phyloP scores from a whole-genome alignment of 2,113 vertebrate genomes.

The Alethe diademata region DNA sequence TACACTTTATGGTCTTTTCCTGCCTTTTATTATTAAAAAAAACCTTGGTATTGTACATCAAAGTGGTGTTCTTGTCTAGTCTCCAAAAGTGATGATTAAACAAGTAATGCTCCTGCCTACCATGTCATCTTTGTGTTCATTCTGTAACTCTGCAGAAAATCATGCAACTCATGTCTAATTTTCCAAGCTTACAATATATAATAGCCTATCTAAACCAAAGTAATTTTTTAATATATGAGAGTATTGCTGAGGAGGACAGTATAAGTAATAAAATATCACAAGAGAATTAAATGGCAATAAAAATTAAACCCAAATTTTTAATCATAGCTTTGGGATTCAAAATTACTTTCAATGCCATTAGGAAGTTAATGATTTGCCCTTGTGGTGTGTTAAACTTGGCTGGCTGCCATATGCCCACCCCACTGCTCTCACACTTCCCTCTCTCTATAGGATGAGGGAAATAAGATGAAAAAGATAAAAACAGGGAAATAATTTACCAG shows the following conservation, averaged over 20 bases:
- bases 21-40: neutral
- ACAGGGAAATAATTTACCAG: neutral
- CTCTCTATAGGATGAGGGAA: neutral
- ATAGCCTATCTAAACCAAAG: neutral
- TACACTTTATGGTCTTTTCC: neutral
- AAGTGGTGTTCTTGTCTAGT: neutral
- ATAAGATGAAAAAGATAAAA: neutral
- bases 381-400: neutral
- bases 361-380: neutral
- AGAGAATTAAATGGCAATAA: neutral
- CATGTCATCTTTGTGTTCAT: neutral
- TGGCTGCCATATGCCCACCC: neutral
- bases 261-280: neutral
- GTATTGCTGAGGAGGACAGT: neutral
- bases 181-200: neutral
- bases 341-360: neutral
- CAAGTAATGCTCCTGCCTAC: neutral
- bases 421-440: neutral
- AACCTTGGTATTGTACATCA: neutral
- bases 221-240: neutral
- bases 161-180: neutral
- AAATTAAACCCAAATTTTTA: neutral
- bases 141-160: conserved; percentile 4
- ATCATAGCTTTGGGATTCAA: neutral
- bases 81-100: neutral